Conservation (phyloP, 2,797 vertebrate genomes). For the Enteromius anoplus region DNA sequence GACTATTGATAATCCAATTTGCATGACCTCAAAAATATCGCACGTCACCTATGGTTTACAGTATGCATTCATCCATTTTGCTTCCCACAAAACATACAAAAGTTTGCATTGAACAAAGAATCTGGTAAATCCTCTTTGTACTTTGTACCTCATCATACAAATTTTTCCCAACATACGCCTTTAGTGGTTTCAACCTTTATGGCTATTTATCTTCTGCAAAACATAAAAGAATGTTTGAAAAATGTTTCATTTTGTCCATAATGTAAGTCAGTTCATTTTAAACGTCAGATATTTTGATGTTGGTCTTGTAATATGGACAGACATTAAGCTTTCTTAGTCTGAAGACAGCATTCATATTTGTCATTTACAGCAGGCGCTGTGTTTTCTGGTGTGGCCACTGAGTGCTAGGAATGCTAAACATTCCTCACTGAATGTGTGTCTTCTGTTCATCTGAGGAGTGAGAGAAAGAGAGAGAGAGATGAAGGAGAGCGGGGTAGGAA, state of each 20-base stretch:
- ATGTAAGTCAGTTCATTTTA: neutral
- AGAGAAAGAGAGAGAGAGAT: neutral
- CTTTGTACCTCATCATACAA: neutral
- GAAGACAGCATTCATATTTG: neutral
- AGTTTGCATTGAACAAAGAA: slow-evolving; percentile 53
- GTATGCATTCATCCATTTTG: slow-evolving; percentile 43
- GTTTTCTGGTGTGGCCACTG: slow-evolving; percentile 24
- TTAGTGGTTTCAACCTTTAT: neutral
- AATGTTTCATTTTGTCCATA: neutral
- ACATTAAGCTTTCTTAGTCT: neutral
- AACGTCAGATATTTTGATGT: neutral
- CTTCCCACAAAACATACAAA: slow-evolving; percentile 43
- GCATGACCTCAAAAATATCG: slow-evolving; percentile 45
- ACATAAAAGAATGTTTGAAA: neutral
- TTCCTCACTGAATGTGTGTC: slow-evolving; percentile 42
- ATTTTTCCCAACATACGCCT: neutral
- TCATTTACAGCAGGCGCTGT: slow-evolving; percentile 21
- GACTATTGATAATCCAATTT: slow-evolving; percentile 57
- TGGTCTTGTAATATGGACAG: neutral
- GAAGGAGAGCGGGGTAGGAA: neutral
- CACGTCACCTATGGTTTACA: slow-evolving; percentile 52
- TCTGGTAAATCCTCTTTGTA: slow-evolving; percentile 50
- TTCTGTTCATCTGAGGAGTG: slow-evolving; percentile 20
- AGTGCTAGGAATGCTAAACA: slow-evolving; percentile 45
- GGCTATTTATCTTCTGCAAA: neutral